phyloP scores from a whole-genome alignment of 2,113 vertebrate species.

The Rutilus rutilus region DNA sequence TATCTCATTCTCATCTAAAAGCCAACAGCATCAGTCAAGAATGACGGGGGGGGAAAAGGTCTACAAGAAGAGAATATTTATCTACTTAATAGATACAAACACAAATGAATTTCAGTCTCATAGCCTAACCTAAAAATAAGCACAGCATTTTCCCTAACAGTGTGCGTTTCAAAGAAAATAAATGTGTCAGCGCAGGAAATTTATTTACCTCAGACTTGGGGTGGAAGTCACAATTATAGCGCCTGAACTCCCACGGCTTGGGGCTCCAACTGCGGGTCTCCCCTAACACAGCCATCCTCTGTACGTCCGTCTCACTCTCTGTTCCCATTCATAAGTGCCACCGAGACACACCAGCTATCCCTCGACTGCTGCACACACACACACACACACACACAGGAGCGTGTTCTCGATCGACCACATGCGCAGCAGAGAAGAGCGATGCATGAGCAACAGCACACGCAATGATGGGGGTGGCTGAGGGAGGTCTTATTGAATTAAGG shows the following conservation, averaged over 20 bases:
- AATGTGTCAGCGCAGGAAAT: constrained; percentile 13
- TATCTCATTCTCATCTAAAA: background rate
- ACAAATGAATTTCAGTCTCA: background rate
- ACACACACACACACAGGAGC: constrained; percentile 56
- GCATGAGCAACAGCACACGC: constrained; percentile 35
- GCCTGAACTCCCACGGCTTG: constrained; percentile 71
- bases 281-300: constrained; percentile 75
- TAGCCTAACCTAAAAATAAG: background rate
- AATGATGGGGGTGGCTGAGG: constrained; percentile 54
- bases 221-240: constrained; percentile 71
- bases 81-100: background rate
- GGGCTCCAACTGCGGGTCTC: constrained; percentile 67
- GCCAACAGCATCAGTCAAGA: background rate
- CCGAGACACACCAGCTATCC: constrained; percentile 43
- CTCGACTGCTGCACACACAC: constrained; percentile 54
- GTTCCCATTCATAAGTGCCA: constrained; percentile 55
- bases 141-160: too few species aligned
- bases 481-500: constrained; percentile 72
- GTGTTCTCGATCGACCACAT: constrained; percentile 24
- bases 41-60: background rate
- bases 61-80: background rate
- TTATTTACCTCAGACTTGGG: constrained; percentile 76
- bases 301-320: constrained; percentile 71
- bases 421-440: constrained; percentile 41
- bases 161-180: background rate